Percentiles rank a stretch among this genome's conserved stretches.
Evolutionary conservation across 2,113 vertebrate species (phyloP).

Genomic region (Corythoichthys haematopterus): DNA sequence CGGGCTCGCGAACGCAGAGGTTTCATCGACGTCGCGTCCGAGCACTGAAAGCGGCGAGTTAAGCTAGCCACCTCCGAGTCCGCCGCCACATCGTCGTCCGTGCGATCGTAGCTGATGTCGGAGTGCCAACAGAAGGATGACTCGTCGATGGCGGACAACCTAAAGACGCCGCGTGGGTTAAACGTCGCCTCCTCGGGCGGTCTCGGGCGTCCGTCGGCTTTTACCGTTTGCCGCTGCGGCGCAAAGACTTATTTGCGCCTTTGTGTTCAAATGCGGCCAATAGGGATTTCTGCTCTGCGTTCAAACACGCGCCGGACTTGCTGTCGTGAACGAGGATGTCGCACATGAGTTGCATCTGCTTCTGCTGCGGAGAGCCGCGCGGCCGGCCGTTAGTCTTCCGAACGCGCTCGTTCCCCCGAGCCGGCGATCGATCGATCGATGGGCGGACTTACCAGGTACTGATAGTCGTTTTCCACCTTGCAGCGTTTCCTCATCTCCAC

Average conservation of each 20-base stretch:
- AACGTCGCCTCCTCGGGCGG: no score
- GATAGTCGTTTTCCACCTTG: slow-evolving; percentile 74
- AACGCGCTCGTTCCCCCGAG: no score
- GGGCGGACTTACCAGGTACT: slow-evolving; percentile 69
- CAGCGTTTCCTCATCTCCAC: slow-evolving; percentile 82
- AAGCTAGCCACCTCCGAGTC: neutral
- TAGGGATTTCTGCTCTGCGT: slow-evolving; percentile 71
- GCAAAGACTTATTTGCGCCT: slow-evolving; percentile 30
- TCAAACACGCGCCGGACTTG: slow-evolving; percentile 61
- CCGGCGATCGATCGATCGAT: no score
- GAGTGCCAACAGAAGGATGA: slow-evolving; percentile 83
- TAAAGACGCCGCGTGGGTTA: slow-evolving; percentile 30
- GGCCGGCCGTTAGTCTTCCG: no score
- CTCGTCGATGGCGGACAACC: slow-evolving; percentile 75
- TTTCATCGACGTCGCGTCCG: slow-evolving; percentile 57
- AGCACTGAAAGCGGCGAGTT: slow-evolving; percentile 49
- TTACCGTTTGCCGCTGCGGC: slow-evolving; percentile 54
- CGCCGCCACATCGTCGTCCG: slow-evolving; percentile 77
- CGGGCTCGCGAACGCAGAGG: slow-evolving; percentile 66
- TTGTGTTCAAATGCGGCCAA: slow-evolving; percentile 65
- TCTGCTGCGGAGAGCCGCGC: slow-evolving; percentile 59
- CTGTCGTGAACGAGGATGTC: slow-evolving; percentile 73
- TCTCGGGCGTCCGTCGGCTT: neutral
- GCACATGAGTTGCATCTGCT: slow-evolving; percentile 79
- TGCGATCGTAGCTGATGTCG: slow-evolving; percentile 84